A percentile compares a stretch with the other conserved stretches of the same genome.
Conservation (phyloP, 2,113 vertebrate genomes). For the Aptenodytes patagonicus region DNA sequence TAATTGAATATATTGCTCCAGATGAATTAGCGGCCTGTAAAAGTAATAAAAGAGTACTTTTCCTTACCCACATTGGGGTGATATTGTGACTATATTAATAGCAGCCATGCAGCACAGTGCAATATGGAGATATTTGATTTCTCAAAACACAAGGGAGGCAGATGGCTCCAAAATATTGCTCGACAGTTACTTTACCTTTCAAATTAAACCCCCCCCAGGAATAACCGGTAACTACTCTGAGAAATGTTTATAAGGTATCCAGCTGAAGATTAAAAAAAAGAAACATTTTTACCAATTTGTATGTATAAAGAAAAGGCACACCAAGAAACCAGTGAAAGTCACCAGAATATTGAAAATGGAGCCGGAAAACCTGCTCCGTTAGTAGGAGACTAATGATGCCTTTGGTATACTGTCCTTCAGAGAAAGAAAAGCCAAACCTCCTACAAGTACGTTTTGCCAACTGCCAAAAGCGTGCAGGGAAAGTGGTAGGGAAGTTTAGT, state of each 20-base stretch:
- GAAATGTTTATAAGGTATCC: not conserved
- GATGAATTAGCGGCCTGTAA: not conserved
- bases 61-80: not conserved
- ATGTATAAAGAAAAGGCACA: not conserved
- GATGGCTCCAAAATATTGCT: not conserved
- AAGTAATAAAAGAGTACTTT: not conserved
- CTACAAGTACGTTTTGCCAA: not conserved
- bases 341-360: not conserved
- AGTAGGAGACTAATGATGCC: not conserved
- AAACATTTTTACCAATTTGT: not conserved
- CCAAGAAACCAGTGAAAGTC: not conserved
- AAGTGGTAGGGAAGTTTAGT: not conserved
- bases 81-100: not conserved
- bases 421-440: not conserved
- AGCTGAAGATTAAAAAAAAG: not conserved
- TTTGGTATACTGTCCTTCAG: not conserved
- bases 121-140: not conserved
- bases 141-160: not conserved
- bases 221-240: not conserved
- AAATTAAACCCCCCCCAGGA: not conserved
- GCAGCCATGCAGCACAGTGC: not conserved
- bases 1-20: not conserved
- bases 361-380: not conserved
- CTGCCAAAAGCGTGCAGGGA: not conserved
- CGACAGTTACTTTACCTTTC: not conserved